These are phyloP conservation scores for Eucriotettix oculatus DNA, from an alignment of 2,888 invertebrate species.

Conservation along the genomic window DNA sequence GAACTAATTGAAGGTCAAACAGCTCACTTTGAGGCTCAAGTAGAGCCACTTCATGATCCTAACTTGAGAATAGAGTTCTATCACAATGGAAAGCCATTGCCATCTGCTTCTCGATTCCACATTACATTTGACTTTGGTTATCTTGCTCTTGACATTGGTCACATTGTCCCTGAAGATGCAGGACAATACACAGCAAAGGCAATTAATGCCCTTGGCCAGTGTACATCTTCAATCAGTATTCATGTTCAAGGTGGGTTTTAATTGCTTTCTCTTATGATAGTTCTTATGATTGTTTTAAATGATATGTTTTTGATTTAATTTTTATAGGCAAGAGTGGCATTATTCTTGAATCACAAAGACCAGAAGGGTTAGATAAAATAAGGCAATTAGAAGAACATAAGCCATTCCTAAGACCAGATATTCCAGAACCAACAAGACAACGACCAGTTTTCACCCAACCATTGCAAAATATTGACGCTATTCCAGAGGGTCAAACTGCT, in stretches of 20 bases:
- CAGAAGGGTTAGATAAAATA: constrained; percentile 88
- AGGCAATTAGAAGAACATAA: constrained; percentile 67
- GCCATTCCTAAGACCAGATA: constrained; percentile 62
- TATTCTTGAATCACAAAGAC: constrained; percentile 78
- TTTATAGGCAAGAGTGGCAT: constrained; percentile 54
- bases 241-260: constrained; percentile 38
- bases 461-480: constrained; percentile 73
- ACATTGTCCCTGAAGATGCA: constrained; percentile 87
- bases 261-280: background rate
- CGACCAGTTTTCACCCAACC: constrained; percentile 91
- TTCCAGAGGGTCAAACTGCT: constrained; percentile 76
- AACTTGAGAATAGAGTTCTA: constrained; percentile 80
- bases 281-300: background rate
- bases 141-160: constrained; percentile 85
- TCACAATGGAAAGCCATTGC: constrained; percentile 81
- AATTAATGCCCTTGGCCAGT: constrained; percentile 80
- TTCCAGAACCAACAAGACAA: constrained; percentile 72
- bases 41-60: constrained; percentile 79
- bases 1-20: constrained; percentile 83
- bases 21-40: constrained; percentile 90
- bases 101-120: constrained; percentile 81
- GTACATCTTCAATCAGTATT: constrained; percentile 64
- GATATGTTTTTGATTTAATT: background rate
- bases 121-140: constrained; percentile 96
- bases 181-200: constrained; percentile 90